Percentiles rank a stretch among this genome's conserved stretches.
These are phyloP conservation scores for Cephalopterus ornatus DNA, from an alignment of 2,113 vertebrate species.

Conservation along the genomic window DNA sequence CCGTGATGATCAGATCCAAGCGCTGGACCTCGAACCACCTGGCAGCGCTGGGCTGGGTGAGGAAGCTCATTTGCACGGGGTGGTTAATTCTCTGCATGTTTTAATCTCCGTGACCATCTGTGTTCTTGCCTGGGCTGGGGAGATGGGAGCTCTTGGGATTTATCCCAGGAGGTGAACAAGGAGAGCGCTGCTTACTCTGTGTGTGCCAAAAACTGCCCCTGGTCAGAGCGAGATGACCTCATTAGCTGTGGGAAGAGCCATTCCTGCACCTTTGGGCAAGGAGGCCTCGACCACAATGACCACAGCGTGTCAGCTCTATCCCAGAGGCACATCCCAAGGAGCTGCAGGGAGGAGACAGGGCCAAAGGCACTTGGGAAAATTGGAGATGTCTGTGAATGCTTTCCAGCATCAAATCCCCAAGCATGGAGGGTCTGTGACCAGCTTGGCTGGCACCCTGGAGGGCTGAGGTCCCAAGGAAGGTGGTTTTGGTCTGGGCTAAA, in stretches of 20 bases:
- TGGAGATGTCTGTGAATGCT: not conserved
- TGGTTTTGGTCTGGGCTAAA: not conserved
- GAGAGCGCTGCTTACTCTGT: slow-evolving; percentile 19
- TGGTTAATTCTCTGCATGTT: slow-evolving; percentile 50
- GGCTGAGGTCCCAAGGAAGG: not conserved
- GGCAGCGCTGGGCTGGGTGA: not conserved
- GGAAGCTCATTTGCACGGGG: slow-evolving; percentile 35
- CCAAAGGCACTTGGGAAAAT: not conserved
- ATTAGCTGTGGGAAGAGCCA: not conserved
- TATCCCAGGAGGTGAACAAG: slow-evolving; percentile 28
- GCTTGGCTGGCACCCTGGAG: not conserved
- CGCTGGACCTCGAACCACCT: not conserved
- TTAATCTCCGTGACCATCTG: slow-evolving; percentile 65
- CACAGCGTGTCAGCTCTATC: accelerated
- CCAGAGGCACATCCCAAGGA: not conserved
- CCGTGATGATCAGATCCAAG: not conserved
- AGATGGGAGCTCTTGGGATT: slow-evolving; percentile 32
- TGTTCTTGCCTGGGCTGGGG: not conserved
- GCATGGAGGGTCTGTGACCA: not conserved
- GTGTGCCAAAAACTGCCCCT: not conserved
- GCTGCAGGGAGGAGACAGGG: not conserved
- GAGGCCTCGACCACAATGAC: accelerated
- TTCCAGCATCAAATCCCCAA: not conserved
- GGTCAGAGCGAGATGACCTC: slow-evolving; percentile 30
- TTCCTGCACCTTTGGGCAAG: not conserved